phyloP scores from a whole-genome alignment of 2,888 invertebrate genomes.

The Rhopalosiphum nymphaeae region DNA sequence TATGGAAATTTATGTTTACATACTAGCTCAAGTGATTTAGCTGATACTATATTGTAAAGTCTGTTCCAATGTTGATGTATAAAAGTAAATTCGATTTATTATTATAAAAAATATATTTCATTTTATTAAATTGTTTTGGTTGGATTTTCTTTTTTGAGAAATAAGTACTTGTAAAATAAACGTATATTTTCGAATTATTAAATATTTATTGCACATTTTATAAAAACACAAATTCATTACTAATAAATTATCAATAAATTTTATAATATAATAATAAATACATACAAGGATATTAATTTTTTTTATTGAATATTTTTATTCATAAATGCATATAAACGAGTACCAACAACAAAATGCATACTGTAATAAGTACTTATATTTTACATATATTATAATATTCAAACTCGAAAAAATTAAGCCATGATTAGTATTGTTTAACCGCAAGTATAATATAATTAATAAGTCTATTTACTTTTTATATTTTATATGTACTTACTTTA shows the following conservation, averaged over 20 bases:
- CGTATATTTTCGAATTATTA: not conserved
- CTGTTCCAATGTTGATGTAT: not conserved
- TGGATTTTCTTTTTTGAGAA: not conserved
- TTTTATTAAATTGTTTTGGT: too few relatives aligned
- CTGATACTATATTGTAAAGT: not conserved
- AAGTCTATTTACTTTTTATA: not conserved
- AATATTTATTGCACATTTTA: not conserved
- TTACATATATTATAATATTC: not conserved
- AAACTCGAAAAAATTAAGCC: not conserved
- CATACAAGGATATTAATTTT: not conserved
- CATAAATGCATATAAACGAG: not conserved
- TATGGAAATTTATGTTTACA: not conserved
- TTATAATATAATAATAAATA: not conserved
- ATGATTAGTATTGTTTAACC: not conserved
- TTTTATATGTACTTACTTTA: not conserved
- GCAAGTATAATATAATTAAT: not conserved
- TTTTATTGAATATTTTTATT: not conserved
- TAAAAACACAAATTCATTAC: not conserved
- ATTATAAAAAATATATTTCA: not conserved
- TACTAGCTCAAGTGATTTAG: not conserved
- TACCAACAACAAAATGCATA: not conserved
- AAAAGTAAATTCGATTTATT: not conserved
- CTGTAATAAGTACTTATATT: not conserved
- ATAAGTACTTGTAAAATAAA: not conserved
- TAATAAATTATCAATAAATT: not conserved